Evolutionary conservation across 2,888 invertebrate species (phyloP), one percentile per base, ranked within the genome.

Genomic region (Lapara coniferarum): DNA sequence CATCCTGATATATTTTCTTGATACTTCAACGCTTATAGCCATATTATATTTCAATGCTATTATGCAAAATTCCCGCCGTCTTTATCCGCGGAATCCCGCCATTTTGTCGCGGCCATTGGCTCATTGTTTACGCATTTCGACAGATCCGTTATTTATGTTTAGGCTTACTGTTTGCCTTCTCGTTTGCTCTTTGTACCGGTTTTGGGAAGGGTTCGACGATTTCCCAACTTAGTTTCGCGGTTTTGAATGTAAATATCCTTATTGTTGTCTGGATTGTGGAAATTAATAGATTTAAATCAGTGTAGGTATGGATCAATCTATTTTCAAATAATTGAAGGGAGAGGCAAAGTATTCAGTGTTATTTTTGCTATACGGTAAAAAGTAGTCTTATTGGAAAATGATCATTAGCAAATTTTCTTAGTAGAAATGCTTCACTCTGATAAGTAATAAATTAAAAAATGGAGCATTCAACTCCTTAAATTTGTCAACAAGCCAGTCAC

Each of bases 61-160:
- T 84, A 87, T 86, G 87, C 85, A 85, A 88, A 63, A 88, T 74
- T 73, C 70, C 79, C 82, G 57, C 57, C 84, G 85, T 85, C 85
- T 74, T 84, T 80, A 76, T 72, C 77, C 75, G 71, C 74, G 63
- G 75, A 81, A 87, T 85, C 87, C 83, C 85, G 83, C 83, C 87
- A 86, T 85, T 82, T 89, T 89, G 87, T 84, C 78, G 81, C 77
- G 74, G 72, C 75, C 76, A 74, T 77, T 78, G 79, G 79, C 78
- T 87, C 86, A 93, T 93, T 92, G 93, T 93, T 92, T 92, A 87
- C 90, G 85, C 81, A 82, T 87, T 89, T 88, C 85, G 83, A 85
- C 86, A 87, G 90, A 92, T 91, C 91, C 86, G 85, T 87, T 92
- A 91, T 93, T 93, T 93, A 92, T 92, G 89, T 89, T 56, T 74